Evolutionary conservation across 2,888 invertebrate species (phyloP), one percentile per base, ranked within the genome.

Genomic region (Blastobasis adustella): DNA sequence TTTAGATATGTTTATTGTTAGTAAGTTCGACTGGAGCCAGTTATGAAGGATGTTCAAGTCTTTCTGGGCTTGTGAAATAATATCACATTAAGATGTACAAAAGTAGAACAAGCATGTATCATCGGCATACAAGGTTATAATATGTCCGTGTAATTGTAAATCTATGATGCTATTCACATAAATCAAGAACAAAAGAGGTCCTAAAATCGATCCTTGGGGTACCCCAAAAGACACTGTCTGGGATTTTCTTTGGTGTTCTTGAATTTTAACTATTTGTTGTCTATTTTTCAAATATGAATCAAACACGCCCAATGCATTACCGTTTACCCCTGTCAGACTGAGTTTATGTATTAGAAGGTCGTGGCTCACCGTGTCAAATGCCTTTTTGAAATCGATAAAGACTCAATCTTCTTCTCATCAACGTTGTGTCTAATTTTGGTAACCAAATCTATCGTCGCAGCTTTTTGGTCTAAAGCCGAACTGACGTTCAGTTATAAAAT

Each of bases 391-490:
- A 7, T 42, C 42, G n/a, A 42, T 42, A 42, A 42, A 42, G 8
- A 42, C 42, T n/a, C 42, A 42, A 42, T 9, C 9, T 9, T 5
- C 3, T 10, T 45, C 5, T 45, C 46, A 38, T 49, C 52, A 7
- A 52, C 49, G 4, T 52, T 46, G 1, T 37, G 4, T 40, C 40
- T 50, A 6, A 53, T 50, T 43, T 47, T 47, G 10, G 43, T 49
- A 4, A 46, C 10, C 5, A 52, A 8, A 23, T 52, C 46, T 10
- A 47, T 3, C 9, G 49, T 47, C 7, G 54, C 50, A 48, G 1
- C 37, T 37, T 37, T 48, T 45, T 1, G 53, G 41, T 37, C 53
- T 46, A 46, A 52, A 52, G 9, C 52, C 49, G 43, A 47, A 51
- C 44, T 51, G 51, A 10, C 23, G n/a, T 10, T 51, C 47, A 6